Base-by-base conservation (phyloP, 1,140 invertebrate genomes). In the Drosophila murphyi region DNA sequence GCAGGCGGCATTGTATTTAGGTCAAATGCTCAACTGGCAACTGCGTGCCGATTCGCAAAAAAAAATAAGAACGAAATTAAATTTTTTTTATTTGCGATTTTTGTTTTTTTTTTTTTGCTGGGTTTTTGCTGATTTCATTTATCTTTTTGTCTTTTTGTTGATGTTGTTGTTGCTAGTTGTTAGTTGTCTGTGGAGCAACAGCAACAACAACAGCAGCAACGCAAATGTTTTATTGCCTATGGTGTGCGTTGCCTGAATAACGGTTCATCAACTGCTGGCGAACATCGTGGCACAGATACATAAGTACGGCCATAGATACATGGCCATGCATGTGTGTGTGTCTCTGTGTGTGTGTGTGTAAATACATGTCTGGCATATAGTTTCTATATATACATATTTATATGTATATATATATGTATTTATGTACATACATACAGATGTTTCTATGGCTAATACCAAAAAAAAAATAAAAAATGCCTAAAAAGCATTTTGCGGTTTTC, bases 1-100 rank as follows among this genome's bases (percentile, higher is more conserved):
- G 28, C 51, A 6, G 56, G 39, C 63, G 56, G 39, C 55, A 51
- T 51, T 55, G 78, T 87, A 86, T 87, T 86, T 86, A 50, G 82
- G 82, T 86, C 82, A 86, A 86, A 86, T 76, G 82, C 78, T 78
- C 65, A 75, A 79, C 80, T 78, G 56, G 59, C 80, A 57, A 70
- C 79, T 82, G 81, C 82, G 82, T 87, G 82, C 64, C 82, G 78
- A 87, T 86, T 82, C 68, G 76, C 80, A 83, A 76, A 76, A 83
- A 67, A 68, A 59, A 65, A 12, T 3, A 20, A 31, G 45, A 56
- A 70, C 43, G 60, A 69, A 74, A 70, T 34, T 75, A 5, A 55
- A 50, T 57, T 64, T 72, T 57, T 72, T 57, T 63, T 52, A 47
- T 74, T 78, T 65, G 65, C 67, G 67, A 79, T 72, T 62, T 72